Conservation (phyloP, 2,113 vertebrate species). For the Chaenogobius annularis region DNA sequence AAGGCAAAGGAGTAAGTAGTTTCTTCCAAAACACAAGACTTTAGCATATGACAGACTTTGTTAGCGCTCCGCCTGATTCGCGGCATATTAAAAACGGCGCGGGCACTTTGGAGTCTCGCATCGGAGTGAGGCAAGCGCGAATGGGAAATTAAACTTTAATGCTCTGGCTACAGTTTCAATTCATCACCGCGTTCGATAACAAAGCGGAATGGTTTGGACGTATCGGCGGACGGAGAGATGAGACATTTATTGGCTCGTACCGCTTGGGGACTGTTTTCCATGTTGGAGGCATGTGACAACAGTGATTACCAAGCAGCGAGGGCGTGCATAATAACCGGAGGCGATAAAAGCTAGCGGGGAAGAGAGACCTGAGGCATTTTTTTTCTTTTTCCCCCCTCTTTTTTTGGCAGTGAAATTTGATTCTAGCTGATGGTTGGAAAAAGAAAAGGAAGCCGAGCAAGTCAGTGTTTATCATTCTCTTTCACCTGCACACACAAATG, state of each 20-base stretch:
- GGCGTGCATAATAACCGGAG: constrained; percentile 30
- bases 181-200: constrained; percentile 17
- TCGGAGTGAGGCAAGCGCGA: constrained; percentile 32
- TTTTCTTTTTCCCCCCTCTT: background rate
- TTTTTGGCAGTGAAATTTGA: constrained; percentile 29
- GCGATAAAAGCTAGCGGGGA: constrained; percentile 29
- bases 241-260: constrained; percentile 2
- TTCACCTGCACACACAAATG: constrained; percentile 58
- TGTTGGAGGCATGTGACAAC: constrained; percentile 11
- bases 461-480: constrained; percentile 57
- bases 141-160: constrained; percentile 55
- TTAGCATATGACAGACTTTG: constrained; percentile 32
- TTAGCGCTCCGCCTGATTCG: constrained; percentile 48
- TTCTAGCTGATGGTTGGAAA: constrained; percentile 45
- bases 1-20: background rate
- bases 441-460: constrained; percentile 50
- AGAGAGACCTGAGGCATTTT: constrained; percentile 2
- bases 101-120: constrained; percentile 16
- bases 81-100: constrained; percentile 33
- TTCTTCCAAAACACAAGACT: constrained; percentile 34
- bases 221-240: background rate
- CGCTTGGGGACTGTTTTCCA: constrained; percentile 23
- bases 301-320: constrained; percentile 29
- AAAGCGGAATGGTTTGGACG: constrained; percentile 15
- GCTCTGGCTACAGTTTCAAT: constrained; percentile 13